Evolutionary conservation across 2,113 vertebrate genomes (phyloP).

Genomic region (Bombycilla garrulus): DNA sequence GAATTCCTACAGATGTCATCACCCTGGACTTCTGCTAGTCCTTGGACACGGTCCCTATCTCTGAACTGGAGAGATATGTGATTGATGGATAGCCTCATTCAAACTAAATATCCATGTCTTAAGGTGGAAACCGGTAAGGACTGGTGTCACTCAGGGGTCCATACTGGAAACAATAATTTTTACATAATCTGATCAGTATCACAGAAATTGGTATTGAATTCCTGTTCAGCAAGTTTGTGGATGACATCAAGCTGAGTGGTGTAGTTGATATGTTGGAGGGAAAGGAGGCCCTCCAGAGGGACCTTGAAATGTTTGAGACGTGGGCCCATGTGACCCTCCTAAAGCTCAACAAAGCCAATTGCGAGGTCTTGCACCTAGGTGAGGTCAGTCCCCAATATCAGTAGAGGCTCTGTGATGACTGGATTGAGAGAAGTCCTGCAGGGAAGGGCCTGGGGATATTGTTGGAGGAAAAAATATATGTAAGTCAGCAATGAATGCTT

Average conservation of each 20-base stretch:
- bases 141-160: no score
- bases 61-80: not conserved
- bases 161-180: not conserved
- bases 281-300: not conserved
- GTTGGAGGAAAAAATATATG: not conserved
- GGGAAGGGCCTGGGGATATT: not conserved
- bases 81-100: not conserved
- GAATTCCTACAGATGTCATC: not conserved
- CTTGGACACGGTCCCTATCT: not conserved
- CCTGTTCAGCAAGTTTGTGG: not conserved
- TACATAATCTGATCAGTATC: not conserved
- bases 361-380: not conserved
- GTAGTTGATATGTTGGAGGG: not conserved
- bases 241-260: not conserved
- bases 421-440: not conserved
- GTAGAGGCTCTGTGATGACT: not conserved
- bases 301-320: not conserved
- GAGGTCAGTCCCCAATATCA: not conserved
- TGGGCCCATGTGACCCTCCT: rapidly evolving
- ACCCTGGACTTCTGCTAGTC: not conserved
- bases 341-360: not conserved
- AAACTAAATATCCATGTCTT: not conserved
- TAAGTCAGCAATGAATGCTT: rapidly evolving
- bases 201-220: not conserved
- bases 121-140: not conserved